A percentile compares a stretch with the other conserved stretches of the same genome.
Conservation (phyloP, 2,113 vertebrate species). For the Melospiza georgiana region DNA sequence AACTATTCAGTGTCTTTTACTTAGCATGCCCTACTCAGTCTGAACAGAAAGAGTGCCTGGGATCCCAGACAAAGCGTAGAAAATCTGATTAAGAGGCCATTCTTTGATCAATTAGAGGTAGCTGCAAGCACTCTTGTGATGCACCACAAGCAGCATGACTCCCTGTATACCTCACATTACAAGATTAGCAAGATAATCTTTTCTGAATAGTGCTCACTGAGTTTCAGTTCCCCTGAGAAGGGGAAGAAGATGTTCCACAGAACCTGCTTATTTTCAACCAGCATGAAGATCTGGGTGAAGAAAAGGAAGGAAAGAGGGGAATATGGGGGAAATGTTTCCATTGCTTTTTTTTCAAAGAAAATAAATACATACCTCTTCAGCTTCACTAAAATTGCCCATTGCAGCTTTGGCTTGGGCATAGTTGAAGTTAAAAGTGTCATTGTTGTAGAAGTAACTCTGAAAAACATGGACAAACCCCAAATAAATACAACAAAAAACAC, state of each 20-base stretch:
- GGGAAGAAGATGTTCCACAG: neutral
- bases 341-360: constrained; percentile 4
- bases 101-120: constrained; percentile 53
- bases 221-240: constrained; percentile 13
- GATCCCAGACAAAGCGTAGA: neutral
- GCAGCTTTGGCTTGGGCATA: constrained; percentile 97
- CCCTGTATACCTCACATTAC: constrained; percentile 3
- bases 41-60: neutral
- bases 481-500: neutral
- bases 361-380: constrained; percentile 85
- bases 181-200: constrained; percentile 41
- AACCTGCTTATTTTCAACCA: constrained; percentile 16
- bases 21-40: neutral
- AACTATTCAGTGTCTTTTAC: constrained; percentile 15
- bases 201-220: constrained; percentile 4
- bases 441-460: constrained; percentile 95
- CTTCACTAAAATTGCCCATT: constrained; percentile 89
- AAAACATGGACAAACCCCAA: constrained; percentile 42
- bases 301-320: neutral
- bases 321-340: neutral
- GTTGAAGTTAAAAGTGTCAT: constrained; percentile 98
- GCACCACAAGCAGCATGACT: neutral
- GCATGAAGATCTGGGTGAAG: neutral
- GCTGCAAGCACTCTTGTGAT: constrained; percentile 22
- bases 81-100: constrained; percentile 47